Percentiles rank a stretch among this genome's conserved stretches.
phyloP scores from a whole-genome alignment of 2,113 vertebrate genomes.

The Dinomys branickii region DNA sequence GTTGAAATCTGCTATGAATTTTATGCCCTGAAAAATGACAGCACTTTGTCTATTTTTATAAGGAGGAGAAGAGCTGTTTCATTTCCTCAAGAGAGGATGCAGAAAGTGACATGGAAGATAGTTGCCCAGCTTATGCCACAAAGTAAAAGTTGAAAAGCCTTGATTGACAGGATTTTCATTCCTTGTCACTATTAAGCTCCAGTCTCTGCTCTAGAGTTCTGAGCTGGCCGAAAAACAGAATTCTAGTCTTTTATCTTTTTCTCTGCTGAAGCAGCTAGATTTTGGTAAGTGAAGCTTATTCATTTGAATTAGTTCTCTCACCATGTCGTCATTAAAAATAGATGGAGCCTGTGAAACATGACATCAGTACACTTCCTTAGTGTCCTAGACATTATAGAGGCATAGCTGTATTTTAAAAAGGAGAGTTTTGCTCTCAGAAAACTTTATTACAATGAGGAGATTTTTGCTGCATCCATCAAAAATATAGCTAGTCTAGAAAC shows the following conservation, averaged over 20 bases:
- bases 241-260: not conserved
- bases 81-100: not conserved
- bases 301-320: constrained; percentile 31
- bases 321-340: constrained; percentile 53
- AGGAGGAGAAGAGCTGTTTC: not conserved
- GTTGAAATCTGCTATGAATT: not conserved
- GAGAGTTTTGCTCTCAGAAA: constrained; percentile 15
- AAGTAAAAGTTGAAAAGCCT: not conserved
- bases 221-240: not conserved
- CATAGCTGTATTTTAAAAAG: not conserved
- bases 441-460: not conserved
- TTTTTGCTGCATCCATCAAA: not conserved
- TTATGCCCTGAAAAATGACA: not conserved
- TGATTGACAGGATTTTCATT: not conserved
- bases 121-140: not conserved
- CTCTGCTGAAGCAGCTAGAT: not conserved
- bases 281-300: not conserved
- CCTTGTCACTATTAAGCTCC: not conserved
- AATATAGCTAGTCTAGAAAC: not conserved
- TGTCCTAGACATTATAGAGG: not conserved
- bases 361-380: not conserved
- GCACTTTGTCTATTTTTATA: not conserved
- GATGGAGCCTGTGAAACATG: not conserved
- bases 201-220: not conserved
- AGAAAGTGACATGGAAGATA: not conserved